Evolutionary conservation across 2,797 vertebrate species (phyloP).

Genomic region (Acipenser oxyrinchus): DNA sequence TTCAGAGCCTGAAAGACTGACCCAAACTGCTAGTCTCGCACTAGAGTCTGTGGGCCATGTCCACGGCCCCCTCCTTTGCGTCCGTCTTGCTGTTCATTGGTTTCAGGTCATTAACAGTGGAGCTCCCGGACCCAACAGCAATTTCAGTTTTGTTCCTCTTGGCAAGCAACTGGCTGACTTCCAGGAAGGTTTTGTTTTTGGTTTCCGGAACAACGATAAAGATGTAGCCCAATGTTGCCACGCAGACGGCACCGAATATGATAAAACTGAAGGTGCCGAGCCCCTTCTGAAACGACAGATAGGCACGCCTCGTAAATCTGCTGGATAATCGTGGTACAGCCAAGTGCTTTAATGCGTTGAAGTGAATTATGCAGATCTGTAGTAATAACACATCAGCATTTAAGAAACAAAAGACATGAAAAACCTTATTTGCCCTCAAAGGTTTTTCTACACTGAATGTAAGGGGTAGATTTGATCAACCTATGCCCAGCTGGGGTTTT

Average conservation of each 20-base stretch:
- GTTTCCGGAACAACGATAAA: slow-evolving; percentile 82
- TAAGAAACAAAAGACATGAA: no score
- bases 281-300: slow-evolving; percentile 50
- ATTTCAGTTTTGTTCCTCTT: slow-evolving; percentile 74
- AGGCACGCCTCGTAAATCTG: no score
- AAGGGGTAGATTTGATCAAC: no score
- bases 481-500: no score
- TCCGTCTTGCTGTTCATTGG: slow-evolving; percentile 15
- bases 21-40: no score
- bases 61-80: slow-evolving; percentile 23
- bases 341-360: no score
- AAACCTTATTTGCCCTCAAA: no score
- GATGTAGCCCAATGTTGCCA: slow-evolving; percentile 68
- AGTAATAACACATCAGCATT: no score
- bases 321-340: no score
- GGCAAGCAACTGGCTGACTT: slow-evolving; percentile 78
- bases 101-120: slow-evolving; percentile 20
- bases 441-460: no score
- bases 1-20: no score
- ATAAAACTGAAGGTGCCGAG: slow-evolving; percentile 80
- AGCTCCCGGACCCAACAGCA: slow-evolving; percentile 42
- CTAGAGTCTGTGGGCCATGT: slow-evolving; percentile 27
- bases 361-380: no score
- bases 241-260: slow-evolving; percentile 73
- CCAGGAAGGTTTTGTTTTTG: slow-evolving; percentile 82